These are phyloP conservation scores for Suillia variegata DNA, from an alignment of 2,888 invertebrate species.

Conservation along the genomic window DNA sequence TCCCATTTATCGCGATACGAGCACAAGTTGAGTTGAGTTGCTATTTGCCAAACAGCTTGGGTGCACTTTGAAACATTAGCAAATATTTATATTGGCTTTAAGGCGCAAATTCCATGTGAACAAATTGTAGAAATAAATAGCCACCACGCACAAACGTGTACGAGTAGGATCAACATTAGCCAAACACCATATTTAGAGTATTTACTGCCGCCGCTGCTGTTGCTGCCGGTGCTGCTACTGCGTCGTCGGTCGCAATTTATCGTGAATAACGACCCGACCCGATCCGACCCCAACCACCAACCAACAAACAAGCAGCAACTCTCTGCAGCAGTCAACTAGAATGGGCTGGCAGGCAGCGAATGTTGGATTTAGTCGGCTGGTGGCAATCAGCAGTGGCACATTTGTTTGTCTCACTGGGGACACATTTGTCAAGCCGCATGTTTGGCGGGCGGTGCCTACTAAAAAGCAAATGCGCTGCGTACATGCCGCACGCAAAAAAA, in stretches of 20 bases:
- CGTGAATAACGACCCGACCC: background rate
- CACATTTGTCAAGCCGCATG: constrained; percentile 18
- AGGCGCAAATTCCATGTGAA: background rate
- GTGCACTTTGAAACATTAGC: background rate
- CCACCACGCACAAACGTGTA: background rate
- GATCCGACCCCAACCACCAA: no score
- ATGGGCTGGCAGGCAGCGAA: no score
- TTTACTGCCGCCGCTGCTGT: background rate
- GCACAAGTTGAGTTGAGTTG: no score
- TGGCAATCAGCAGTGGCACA: background rate
- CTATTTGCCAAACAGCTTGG: no score
- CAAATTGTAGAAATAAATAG: background rate
- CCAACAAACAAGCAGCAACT: no score
- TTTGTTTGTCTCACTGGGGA: constrained; percentile 19
- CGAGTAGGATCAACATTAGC: background rate
- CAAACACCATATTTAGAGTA: background rate
- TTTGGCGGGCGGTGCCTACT: background rate
- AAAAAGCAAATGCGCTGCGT: background rate
- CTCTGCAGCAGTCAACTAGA: no score
- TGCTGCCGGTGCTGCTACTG: no score
- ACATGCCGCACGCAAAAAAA: background rate
- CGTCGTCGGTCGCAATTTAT: no score
- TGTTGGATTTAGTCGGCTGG: no score
- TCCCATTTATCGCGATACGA: no score
- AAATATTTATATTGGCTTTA: background rate